A percentile compares a stretch with the other conserved stretches of the same genome.
Evolutionary conservation across 2,113 vertebrate species (phyloP).

Genomic region (Hippocampus zosterae): DNA sequence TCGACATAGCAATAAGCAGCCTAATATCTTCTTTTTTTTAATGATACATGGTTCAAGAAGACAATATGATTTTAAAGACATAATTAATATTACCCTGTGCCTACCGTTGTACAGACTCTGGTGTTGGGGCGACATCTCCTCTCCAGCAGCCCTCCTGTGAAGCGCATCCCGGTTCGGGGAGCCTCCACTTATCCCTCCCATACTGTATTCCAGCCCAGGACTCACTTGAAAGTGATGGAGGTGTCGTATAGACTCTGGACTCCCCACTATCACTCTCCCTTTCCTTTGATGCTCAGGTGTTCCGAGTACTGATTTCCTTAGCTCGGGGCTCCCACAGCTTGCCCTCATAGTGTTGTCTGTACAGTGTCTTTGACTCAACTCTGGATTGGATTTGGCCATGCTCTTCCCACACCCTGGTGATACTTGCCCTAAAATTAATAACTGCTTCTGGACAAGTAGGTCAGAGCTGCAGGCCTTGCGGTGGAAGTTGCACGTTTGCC

Average conservation of each 20-base stretch:
- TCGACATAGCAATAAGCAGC: too few species aligned
- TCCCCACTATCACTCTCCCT: conserved; percentile 74
- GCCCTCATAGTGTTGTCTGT: conserved; percentile 33
- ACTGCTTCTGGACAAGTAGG: conserved; percentile 56
- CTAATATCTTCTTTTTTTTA: background rate
- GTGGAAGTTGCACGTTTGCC: conserved; percentile 35
- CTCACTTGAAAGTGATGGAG: conserved; percentile 78
- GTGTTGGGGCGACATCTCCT: conserved; percentile 68
- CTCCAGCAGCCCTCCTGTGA: conserved; percentile 78
- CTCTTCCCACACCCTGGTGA: conserved; percentile 73
- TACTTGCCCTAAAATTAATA: conserved; percentile 42
- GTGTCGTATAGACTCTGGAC: conserved; percentile 84
- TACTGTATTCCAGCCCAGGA: conserved; percentile 78
- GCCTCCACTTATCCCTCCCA: conserved; percentile 65
- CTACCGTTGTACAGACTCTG: conserved; percentile 86
- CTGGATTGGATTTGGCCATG: conserved; percentile 75
- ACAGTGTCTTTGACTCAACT: conserved; percentile 78
- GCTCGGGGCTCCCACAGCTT: conserved; percentile 76
- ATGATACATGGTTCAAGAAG: background rate
- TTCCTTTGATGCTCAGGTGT: conserved; percentile 86
- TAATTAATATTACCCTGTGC: conserved; percentile 63
- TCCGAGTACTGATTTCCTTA: conserved; percentile 73
- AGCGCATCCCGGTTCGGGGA: conserved; percentile 76
- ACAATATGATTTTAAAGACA: conserved; percentile 5
- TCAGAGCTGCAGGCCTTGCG: conserved; percentile 49